These are phyloP conservation scores for Nansenia antarctica DNA, from an alignment of 2,113 vertebrate genomes.

Conservation along the genomic window DNA sequence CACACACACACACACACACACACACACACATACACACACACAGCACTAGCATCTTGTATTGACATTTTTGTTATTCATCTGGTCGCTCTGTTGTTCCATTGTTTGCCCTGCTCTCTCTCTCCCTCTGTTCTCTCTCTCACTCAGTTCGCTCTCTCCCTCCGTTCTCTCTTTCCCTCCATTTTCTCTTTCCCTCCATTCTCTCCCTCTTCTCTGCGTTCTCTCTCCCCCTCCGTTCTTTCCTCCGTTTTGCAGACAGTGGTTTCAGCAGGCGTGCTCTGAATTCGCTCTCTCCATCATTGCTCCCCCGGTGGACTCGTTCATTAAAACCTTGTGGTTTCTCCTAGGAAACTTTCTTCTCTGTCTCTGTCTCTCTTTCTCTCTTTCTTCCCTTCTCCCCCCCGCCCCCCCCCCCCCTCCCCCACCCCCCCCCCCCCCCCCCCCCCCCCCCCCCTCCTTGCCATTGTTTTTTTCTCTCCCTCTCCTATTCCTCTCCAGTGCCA, in stretches of 20 bases:
- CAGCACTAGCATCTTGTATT: not conserved
- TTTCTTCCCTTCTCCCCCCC: not conserved
- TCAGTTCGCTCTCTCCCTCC: not conserved
- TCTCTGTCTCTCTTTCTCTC: not conserved
- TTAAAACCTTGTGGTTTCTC: not conserved
- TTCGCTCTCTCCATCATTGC: not conserved
- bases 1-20: not conserved
- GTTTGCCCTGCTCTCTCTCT: not conserved
- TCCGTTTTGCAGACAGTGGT: slow-evolving; percentile 1
- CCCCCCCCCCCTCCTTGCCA: not conserved
- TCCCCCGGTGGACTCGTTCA: slow-evolving; percentile 4
- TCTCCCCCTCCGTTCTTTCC: not conserved
- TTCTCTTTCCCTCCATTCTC: not conserved
- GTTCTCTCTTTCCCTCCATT: not conserved
- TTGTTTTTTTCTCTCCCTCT: not conserved
- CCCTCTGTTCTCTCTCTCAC: not conserved
- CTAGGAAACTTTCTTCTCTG: not conserved
- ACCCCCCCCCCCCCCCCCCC: not conserved
- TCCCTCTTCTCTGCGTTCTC: not conserved
- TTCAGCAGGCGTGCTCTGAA: slow-evolving; percentile 2
- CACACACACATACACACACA: not conserved
- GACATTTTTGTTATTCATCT: not conserved
- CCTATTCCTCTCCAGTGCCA: not conserved
- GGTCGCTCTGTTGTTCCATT: slow-evolving; percentile 1
- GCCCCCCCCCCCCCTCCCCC: not conserved